Evolutionary conservation across 2,113 vertebrate species (phyloP).

Genomic region (Sprattus sprattus): DNA sequence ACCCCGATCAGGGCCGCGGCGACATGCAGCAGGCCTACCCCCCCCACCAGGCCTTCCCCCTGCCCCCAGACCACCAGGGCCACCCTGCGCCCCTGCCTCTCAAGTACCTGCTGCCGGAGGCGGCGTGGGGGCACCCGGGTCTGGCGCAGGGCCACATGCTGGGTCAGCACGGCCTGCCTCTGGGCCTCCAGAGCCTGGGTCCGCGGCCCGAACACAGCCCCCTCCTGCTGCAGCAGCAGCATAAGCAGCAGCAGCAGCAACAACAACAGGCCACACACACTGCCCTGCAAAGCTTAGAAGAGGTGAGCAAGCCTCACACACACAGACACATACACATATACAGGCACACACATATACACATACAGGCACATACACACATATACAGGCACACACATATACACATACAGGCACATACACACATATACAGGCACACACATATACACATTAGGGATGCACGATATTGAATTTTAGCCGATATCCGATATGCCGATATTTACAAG

Average conservation of each 20-base stretch:
- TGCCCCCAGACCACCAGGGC: slow-evolving; percentile 80
- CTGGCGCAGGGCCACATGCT: slow-evolving; percentile 86
- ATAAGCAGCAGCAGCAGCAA: slow-evolving; percentile 54
- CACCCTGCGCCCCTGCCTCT: slow-evolving; percentile 69
- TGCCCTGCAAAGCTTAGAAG: slow-evolving; percentile 94
- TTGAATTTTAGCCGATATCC: too few species aligned
- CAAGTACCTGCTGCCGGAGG: slow-evolving; percentile 93
- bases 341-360: neutral
- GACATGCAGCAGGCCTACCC: slow-evolving; percentile 67
- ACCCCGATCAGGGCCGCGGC: slow-evolving; percentile 26
- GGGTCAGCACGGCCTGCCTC: slow-evolving; percentile 83
- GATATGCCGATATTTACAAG: too few species aligned
- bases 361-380: too few species aligned
- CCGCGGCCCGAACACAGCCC: slow-evolving; percentile 88
- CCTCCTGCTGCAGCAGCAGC: slow-evolving; percentile 82
- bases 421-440: neutral
- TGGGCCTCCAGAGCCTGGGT: slow-evolving; percentile 85
- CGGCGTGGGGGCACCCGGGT: slow-evolving; percentile 88
- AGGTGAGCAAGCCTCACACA: slow-evolving; percentile 71
- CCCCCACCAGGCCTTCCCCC: slow-evolving; percentile 80
- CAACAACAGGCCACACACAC: slow-evolving; percentile 75
- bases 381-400: neutral
- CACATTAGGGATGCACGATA: too few species aligned
- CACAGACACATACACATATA: neutral
- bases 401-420: too few species aligned